Conservation (phyloP, 2,797 vertebrate genomes). For the Peromyscus aztecus region DNA sequence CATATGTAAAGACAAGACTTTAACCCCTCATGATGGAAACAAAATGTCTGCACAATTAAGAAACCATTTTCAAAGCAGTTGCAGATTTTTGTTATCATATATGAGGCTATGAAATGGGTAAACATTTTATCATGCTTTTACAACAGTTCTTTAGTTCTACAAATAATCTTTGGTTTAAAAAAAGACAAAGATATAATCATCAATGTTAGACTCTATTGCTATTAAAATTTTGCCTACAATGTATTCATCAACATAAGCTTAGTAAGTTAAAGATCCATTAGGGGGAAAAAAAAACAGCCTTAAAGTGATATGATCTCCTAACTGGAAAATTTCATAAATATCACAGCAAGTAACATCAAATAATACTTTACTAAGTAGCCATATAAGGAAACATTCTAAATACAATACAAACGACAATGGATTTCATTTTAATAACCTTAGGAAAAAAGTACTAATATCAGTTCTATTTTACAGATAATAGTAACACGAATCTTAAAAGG, state of each 20-base stretch:
- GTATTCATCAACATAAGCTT: neutral
- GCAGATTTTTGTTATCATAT: neutral
- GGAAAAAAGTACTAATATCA: neutral
- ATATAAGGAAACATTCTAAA: neutral
- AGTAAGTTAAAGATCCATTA: slow-evolving; percentile 9
- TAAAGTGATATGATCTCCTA: neutral
- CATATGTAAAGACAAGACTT: neutral
- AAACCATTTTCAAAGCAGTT: neutral
- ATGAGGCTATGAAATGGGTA: neutral
- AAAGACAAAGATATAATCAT: slow-evolving; percentile 24
- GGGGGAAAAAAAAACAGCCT: neutral
- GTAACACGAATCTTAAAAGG: neutral
- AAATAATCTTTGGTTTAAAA: neutral
- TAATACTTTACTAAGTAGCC: neutral
- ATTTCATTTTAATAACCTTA: slow-evolving; percentile 32
- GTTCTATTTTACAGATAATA: slow-evolving; percentile 22
- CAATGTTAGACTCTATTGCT: neutral
- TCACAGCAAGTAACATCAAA: neutral
- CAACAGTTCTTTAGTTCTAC: neutral
- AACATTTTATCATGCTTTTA: neutral
- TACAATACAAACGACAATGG: neutral
- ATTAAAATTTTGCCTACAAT: neutral
- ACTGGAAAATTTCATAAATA: neutral
- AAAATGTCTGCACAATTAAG: slow-evolving; percentile 3
- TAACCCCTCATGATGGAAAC: slow-evolving; percentile 25